A percentile compares a stretch with the other conserved stretches of the same genome.
These are phyloP conservation scores for Thamnaconus septentrionalis DNA, from an alignment of 2,113 vertebrate genomes.

Conservation along the genomic window DNA sequence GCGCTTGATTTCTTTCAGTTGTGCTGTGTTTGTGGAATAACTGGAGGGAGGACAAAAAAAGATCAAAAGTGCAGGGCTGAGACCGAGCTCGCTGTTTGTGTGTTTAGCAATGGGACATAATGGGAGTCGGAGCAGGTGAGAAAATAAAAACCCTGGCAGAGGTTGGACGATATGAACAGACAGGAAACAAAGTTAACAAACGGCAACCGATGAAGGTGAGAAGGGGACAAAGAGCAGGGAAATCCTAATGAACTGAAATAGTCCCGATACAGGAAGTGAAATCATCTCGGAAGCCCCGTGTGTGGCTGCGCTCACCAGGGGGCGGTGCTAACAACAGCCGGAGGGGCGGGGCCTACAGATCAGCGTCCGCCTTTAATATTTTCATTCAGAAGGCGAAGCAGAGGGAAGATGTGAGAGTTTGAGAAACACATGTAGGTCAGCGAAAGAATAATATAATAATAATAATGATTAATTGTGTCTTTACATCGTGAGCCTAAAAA, in stretches of 20 bases:
- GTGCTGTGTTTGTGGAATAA: too few species aligned
- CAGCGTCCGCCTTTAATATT: not conserved
- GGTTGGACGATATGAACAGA: not conserved
- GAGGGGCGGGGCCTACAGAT: slow-evolving; percentile 10
- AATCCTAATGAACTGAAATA: slow-evolving; percentile 54
- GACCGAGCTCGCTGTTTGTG: too few species aligned
- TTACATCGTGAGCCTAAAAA: too few species aligned
- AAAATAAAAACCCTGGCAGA: not conserved
- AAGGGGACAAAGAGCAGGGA: slow-evolving; percentile 31
- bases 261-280: slow-evolving; percentile 45
- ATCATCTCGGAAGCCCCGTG: slow-evolving; percentile 41
- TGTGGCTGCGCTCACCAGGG: slow-evolving; percentile 2
- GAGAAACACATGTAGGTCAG: too few species aligned
- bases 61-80: too few species aligned
- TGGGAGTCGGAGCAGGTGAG: not conserved
- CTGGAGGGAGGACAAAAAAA: too few species aligned
- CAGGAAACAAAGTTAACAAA: not conserved
- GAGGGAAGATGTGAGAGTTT: not conserved
- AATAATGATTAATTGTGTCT: too few species aligned
- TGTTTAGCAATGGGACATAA: not conserved
- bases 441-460: too few species aligned
- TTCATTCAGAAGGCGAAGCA: not conserved
- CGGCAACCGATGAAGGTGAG: slow-evolving; percentile 2
- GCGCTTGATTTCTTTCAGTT: too few species aligned
- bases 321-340: slow-evolving; percentile 21